Evolutionary conservation across 2,888 invertebrate species (phyloP).

Genomic region (Cryptus viduatorius): DNA sequence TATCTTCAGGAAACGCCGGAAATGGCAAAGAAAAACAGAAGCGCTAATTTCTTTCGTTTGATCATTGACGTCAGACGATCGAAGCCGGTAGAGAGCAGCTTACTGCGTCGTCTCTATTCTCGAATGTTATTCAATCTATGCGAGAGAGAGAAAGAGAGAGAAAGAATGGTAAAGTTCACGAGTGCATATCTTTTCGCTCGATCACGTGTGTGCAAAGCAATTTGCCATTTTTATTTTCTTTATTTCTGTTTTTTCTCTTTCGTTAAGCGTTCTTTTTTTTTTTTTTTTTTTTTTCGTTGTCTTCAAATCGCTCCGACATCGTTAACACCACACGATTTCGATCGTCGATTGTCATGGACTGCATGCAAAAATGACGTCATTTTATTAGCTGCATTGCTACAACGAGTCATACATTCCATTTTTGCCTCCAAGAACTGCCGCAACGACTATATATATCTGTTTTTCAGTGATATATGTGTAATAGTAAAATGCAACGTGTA

Average conservation of each 20-base stretch:
- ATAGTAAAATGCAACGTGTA: conserved; percentile 21
- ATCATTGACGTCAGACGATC: conserved; percentile 57
- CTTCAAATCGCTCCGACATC: conserved; percentile 20
- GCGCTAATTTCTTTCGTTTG: conserved; percentile 29
- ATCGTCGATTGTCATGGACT: conserved; percentile 25
- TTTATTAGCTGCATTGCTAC: conserved; percentile 15
- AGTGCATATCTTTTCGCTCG: background rate
- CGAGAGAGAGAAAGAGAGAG: background rate
- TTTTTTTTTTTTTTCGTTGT: conserved; percentile 5
- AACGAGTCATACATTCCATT: conserved; percentile 51
- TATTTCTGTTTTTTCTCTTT: background rate
- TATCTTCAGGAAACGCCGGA: conserved; percentile 15
- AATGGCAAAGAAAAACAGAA: conserved; percentile 5
- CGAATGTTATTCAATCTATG: conserved; percentile 21
- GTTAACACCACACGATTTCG: conserved; percentile 26
- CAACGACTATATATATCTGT: conserved; percentile 25
- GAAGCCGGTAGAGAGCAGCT: background rate
- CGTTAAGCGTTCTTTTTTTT: background rate
- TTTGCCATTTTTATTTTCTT: conserved; percentile 2
- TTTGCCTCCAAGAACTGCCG: conserved; percentile 25
- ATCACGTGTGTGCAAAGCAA: conserved; percentile 24
- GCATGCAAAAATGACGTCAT: conserved; percentile 39
- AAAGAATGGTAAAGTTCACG: background rate
- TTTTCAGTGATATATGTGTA: conserved; percentile 28
- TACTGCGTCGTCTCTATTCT: conserved; percentile 33